Base-by-base conservation (phyloP, 2,113 vertebrate species). In the Clarias magur region DNA sequence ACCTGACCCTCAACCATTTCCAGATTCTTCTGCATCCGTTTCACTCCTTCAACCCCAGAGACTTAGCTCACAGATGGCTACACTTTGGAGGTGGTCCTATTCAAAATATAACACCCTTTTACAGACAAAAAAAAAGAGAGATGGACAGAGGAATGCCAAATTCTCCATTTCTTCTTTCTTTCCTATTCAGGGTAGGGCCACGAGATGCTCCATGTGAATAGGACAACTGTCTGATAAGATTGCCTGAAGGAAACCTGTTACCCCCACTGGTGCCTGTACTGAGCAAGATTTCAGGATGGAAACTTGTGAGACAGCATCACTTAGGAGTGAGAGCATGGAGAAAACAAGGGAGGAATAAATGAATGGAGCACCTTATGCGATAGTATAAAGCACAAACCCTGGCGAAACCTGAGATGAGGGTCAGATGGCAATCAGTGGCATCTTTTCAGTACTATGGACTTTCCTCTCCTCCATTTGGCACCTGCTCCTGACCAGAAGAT, bases 221-320 rank as follows among this genome's bases (percentile, higher is more conserved):
- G 90, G 38, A 85, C 70, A 73, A 92, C 94, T 92, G 94, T 95
- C 94, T 91, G 94, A 95, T 94, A 90, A 88, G 91, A 0, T 56
- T 88, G 89, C 92, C 75, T 80, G 87, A 48, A 34, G 82, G 88
- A 91, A 89, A 92, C 91, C 90, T 90, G 89, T 91, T 30, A 9
- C 85, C 88, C 88, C 84, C 90, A 86, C 59, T 83, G 85, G 90
- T 80, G 86, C 84, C 85, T 72, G 54, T 15, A 67, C 21, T 86
- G 68, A 30, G 21, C 90, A 72, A 68, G 68, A 72, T 59, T 57
- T 88, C 56, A 83, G 80, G 56, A 89, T 80, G 80, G 79, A 88
- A 88, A 87, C 84, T 54, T 87, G 91, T 90, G 86, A 80, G 86
- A 68, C 83, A 85, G 75, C 84, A 81, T 84, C 60, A 62, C 73